Evolutionary conservation across 2,797 vertebrate genomes (phyloP).

Genomic region (Triplophysa yarkandensis): DNA sequence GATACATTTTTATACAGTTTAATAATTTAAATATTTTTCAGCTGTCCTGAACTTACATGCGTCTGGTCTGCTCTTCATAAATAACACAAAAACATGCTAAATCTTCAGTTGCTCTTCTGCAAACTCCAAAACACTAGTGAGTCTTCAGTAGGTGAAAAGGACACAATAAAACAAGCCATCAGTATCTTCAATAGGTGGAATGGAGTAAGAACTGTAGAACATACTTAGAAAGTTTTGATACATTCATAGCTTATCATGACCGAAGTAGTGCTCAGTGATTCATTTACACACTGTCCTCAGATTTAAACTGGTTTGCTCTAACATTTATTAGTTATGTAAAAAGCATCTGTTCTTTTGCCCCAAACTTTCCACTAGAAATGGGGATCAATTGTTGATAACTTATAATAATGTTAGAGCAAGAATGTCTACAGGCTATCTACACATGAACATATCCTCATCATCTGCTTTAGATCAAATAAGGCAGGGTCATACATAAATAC

Average conservation of each 20-base stretch:
- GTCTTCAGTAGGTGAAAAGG: constrained; percentile 17
- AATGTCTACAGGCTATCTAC: background rate
- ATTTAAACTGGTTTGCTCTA: background rate
- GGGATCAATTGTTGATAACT: background rate
- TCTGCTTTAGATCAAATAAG: background rate
- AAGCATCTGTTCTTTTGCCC: background rate
- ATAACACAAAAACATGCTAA: constrained; percentile 82
- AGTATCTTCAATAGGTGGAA: background rate
- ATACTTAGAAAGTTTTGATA: constrained; percentile 4
- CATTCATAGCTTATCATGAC: constrained; percentile 3
- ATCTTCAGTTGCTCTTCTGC: constrained; percentile 87
- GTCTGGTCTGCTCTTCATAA: constrained; percentile 83
- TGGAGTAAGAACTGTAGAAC: background rate
- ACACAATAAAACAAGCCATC: background rate
- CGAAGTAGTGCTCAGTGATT: background rate
- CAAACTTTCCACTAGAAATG: background rate
- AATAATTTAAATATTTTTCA: background rate
- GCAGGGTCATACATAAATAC: background rate
- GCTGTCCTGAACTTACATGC: constrained; percentile 72
- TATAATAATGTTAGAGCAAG: background rate
- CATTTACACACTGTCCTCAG: background rate
- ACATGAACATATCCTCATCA: background rate
- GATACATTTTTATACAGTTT: background rate
- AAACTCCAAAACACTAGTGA: constrained; percentile 78
- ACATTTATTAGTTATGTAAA: background rate